Conservation (phyloP, 2,797 vertebrate genomes). For the Mormyrus hasselquistii region DNA sequence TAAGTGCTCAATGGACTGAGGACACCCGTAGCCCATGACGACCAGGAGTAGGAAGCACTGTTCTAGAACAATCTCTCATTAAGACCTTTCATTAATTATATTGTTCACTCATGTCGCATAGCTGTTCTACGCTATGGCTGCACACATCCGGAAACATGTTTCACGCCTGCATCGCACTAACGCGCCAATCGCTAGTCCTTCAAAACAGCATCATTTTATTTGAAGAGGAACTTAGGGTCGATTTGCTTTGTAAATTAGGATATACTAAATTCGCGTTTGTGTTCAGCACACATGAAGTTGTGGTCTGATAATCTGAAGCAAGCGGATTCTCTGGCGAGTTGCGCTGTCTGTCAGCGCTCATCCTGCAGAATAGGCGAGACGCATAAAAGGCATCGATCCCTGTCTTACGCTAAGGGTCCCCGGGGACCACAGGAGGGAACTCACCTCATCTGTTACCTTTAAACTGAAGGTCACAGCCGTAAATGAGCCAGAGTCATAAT, state of each 20-base stretch:
- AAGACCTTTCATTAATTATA: constrained; percentile 5
- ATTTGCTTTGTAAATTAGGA: not conserved
- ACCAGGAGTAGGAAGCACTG: not conserved
- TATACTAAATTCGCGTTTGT: not conserved
- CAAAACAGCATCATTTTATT: not conserved
- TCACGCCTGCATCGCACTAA: not conserved
- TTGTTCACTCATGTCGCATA: not conserved
- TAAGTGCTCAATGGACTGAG: constrained; percentile 1
- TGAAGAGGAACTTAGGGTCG: not conserved
- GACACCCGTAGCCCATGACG: not conserved
- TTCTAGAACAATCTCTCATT: constrained; percentile 4
- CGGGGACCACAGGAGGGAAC: not conserved
- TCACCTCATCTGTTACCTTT: not conserved
- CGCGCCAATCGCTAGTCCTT: not conserved
- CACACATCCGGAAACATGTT: not conserved
- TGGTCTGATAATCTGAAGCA: not conserved
- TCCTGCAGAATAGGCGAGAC: not conserved
- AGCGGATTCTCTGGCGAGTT: not conserved
- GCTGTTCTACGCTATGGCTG: not conserved
- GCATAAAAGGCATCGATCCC: not conserved
- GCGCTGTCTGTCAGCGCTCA: not conserved
- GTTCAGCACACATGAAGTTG: not conserved
- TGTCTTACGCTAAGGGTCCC: not conserved
- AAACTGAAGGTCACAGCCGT: not conserved
- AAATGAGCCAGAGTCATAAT: not conserved